Base-by-base conservation (phyloP, 2,888 invertebrate species). In the Ochlodes sylvanus region DNA sequence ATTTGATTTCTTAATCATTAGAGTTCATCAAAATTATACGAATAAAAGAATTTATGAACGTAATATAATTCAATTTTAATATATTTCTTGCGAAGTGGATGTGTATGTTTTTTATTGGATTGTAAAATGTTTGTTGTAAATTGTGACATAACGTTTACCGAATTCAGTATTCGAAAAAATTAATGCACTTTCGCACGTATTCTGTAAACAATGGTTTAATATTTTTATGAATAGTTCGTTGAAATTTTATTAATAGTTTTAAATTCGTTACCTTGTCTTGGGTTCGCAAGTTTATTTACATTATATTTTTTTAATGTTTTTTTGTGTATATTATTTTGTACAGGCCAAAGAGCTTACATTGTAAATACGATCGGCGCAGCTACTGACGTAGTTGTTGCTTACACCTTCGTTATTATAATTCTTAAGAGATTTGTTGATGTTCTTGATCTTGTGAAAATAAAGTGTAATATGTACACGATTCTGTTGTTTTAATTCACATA, bases 391-490 rank as follows among this genome's bases (percentile, higher is more conserved):
- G 89, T 86, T 88, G 89, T 79, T 77, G 77, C 76, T 79, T 86
- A 88, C 85, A 86, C 76, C 88, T 92, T 89, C 92, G 92, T 92
- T 93, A 86, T 86, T 87, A 90, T 92, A 90, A 89, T 93, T 90
- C 85, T 85, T 90, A 93, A 91, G 91, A 87, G 79, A 92, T 92
- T 92, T 93, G 93, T 93, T 93, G 92, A 93, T 93, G 92, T 93
- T 93, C 93, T 91, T 85, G 80, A 89, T 90, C 91, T 92, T 89
- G 91, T 92, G 92, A 87, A 91, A 93, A 92, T 92, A 72, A 74
- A 76, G 70, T 74, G 72, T 72, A 70, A 72, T 71, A 67, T 71
- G 72, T 72, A 71, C 69, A 71, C 81, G 77, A 76, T 73, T n/a
- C 34, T 21, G 56, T 78, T 71, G 76, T 79, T 80, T 81, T 72